A percentile compares a stretch with the other conserved stretches of the same genome.
These are phyloP conservation scores for Zapus hudsonius DNA, from an alignment of 2,113 vertebrate species.

Conservation along the genomic window DNA sequence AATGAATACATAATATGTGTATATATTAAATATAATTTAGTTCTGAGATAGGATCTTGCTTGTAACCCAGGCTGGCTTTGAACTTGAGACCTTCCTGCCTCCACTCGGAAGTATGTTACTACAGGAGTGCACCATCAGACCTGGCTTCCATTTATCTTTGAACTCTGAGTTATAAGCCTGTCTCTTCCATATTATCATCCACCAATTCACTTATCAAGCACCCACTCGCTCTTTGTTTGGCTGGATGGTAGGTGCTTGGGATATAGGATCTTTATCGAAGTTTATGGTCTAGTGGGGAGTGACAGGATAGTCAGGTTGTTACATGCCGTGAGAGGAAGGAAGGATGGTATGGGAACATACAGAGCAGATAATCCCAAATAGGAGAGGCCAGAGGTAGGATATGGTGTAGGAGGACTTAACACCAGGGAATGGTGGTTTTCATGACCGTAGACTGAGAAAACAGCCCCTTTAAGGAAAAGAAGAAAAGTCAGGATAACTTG, in stretches of 20 bases:
- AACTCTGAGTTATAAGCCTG: neutral
- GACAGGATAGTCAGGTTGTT: neutral
- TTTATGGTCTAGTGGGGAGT: neutral
- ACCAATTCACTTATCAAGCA: neutral
- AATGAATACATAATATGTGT: neutral
- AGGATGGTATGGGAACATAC: neutral
- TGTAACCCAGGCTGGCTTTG: neutral
- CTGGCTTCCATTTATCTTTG: neutral
- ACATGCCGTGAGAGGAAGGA: neutral
- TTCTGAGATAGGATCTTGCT: neutral
- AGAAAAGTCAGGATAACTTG: neutral
- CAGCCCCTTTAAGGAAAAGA: neutral
- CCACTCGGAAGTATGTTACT: no score
- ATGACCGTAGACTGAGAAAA: neutral
- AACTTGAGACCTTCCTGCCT: no score
- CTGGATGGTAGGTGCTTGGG: neutral
- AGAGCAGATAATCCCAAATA: neutral
- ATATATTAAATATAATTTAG: no score
- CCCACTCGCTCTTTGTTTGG: neutral
- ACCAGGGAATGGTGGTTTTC: neutral
- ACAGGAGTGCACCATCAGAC: no score
- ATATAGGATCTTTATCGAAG: neutral
- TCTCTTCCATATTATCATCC: neutral
- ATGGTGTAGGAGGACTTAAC: neutral
- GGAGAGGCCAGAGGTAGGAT: neutral